Evolutionary conservation across 2,113 vertebrate genomes (phyloP), one percentile per base, ranked within the genome.

Genomic region (Gymnogyps californianus): DNA sequence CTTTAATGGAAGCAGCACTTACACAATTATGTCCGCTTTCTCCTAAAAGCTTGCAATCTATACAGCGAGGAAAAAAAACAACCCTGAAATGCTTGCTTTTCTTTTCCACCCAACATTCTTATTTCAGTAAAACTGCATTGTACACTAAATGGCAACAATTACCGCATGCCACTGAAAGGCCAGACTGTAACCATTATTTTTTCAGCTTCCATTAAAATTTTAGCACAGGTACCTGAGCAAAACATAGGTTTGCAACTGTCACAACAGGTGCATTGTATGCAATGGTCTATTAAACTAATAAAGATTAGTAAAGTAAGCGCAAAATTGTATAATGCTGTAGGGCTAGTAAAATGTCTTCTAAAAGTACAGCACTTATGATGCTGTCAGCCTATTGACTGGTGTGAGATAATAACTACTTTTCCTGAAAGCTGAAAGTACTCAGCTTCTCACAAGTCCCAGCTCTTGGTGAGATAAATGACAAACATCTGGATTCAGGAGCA

Each of bases 1-100:
- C 90, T 93, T 96, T 96, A 97, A 97, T 97, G 93, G 96, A 96
- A 95, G 76, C 52, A 95, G 79, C 89, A 90, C 62, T 96, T 96
- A 94, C 7, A 88, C 54, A 96, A 91, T 96, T 97, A 96, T 52
- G 70, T 76, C 67, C 1, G 2, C 95, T 40, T 89, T 89, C 57
- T 91, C 61, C 88, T 97, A 83, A 97, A 97, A 98, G 78, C 79
- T 79, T 44, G 70, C 83, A 95, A 95, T 79, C 72, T 81, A 72
- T 81, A 69, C 19, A 95, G 77, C 0, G 12, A 96, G 26, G 20
- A 4, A 15, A 77, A 62, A 29, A 83, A 72, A 25, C 10, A 62
- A 81, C 11, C 18, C 61, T 65, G 44, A 90, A 94, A 87, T 75
- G 34, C 54, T 95, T 84, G 38, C 32, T 95, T 95, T 95, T 90